These are phyloP conservation scores for Drosophila navojoa DNA, from an alignment of 1,140 invertebrate genomes.

Conservation along the genomic window DNA sequence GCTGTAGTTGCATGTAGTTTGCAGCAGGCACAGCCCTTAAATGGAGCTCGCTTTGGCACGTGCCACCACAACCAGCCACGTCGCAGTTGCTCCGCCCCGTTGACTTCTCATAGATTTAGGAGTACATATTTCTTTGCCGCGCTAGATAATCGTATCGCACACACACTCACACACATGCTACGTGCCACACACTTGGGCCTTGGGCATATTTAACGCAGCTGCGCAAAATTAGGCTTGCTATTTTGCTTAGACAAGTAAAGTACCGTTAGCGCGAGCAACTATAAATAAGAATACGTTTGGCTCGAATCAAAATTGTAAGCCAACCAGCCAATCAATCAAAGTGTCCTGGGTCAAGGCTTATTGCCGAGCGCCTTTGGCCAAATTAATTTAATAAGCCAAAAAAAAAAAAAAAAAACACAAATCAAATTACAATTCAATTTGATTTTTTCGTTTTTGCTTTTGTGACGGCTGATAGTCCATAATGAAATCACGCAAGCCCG, in stretches of 20 bases:
- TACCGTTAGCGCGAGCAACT: conserved; percentile 9
- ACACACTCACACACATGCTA: conserved; percentile 24
- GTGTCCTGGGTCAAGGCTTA: conserved; percentile 38
- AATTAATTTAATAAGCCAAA: conserved; percentile 19
- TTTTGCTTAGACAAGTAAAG: conserved; percentile 68
- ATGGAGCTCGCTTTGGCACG: conserved; percentile 34
- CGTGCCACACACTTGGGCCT: conserved; percentile 56
- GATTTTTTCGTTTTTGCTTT: background rate
- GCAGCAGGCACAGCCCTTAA: conserved; percentile 22
- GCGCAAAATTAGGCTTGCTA: conserved; percentile 72
- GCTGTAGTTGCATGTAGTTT: background rate
- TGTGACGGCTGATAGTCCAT: background rate
- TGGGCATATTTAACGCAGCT: conserved; percentile 63
- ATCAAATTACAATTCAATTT: conserved; percentile 19
- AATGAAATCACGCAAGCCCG: background rate
- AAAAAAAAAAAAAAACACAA: background rate
- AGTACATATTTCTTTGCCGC: conserved; percentile 71
- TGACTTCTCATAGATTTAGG: conserved; percentile 79
- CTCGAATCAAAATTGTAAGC: background rate
- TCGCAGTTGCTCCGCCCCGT: conserved; percentile 42
- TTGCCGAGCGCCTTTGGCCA: conserved; percentile 21
- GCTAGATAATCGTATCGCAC: conserved; percentile 39
- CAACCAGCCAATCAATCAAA: conserved; percentile 54
- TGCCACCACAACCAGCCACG: conserved; percentile 57
- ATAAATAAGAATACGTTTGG: conserved; percentile 1